These are phyloP conservation scores for Macaria liturata DNA, from an alignment of 2,888 invertebrate genomes.

Conservation along the genomic window DNA sequence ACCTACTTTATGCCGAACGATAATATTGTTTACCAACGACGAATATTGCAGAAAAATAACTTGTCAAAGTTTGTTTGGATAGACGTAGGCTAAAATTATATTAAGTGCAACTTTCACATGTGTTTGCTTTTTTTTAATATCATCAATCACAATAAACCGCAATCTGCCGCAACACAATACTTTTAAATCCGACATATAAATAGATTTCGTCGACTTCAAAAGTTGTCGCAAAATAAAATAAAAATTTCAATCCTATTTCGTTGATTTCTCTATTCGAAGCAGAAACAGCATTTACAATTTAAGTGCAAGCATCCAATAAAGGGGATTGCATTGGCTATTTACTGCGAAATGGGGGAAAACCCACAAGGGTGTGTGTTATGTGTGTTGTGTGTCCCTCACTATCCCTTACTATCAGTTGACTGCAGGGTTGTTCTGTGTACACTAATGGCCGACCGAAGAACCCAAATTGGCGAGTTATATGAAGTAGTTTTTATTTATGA, in stretches of 20 bases:
- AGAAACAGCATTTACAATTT: slow-evolving; percentile 29
- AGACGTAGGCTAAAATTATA: no score
- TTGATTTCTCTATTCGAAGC: slow-evolving; percentile 22
- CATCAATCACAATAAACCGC: no score
- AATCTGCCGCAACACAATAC: no score
- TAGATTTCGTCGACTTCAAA: background rate
- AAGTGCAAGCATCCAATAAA: slow-evolving; percentile 30
- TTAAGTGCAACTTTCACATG: no score
- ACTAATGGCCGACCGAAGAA: no score
- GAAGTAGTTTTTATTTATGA: no score
- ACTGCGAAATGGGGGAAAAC: slow-evolving; percentile 42
- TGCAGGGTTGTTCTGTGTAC: slow-evolving; percentile 4
- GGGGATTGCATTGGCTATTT: slow-evolving; percentile 33
- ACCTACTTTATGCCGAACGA: no score
- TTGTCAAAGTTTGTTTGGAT: no score
- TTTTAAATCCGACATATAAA: background rate
- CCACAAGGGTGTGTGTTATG: slow-evolving; percentile 28
- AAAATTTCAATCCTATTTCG: slow-evolving; percentile 9
- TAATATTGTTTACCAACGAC: no score
- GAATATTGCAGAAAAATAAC: no score
- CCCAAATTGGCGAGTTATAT: no score
- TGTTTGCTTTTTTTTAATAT: no score
- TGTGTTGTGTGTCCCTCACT: slow-evolving; percentile 4
- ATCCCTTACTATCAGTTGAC: slow-evolving; percentile 35
- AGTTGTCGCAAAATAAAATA: slow-evolving; percentile 1